Base-by-base conservation (phyloP, 2,888 invertebrate species). In the Adineta ricciae region DNA sequence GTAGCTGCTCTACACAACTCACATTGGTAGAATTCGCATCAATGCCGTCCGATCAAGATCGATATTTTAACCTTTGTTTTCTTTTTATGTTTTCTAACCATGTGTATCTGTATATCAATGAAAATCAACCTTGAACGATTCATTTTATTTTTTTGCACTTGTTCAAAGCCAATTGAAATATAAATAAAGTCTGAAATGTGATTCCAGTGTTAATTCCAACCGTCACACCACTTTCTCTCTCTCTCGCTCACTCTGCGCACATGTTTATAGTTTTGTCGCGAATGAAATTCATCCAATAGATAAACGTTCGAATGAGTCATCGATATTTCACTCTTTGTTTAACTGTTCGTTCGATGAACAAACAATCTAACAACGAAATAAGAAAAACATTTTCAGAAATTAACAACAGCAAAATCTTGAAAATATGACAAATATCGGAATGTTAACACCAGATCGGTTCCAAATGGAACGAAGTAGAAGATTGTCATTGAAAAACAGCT, bases 1-100 rank as follows among this genome's bases (percentile, higher is more conserved):
- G 94, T 94, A 27, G 93, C 93, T 27, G 89, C 92, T 86, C 90
- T 91, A 86, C 92, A 92, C 85, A 90, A 92, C 86, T 94, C 94
- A 0, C 93, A 94, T 90, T 95, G 94, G 94, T 94, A 89, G 92
- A 83, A 64, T 5, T 11, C 5, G 46, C 5, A 46, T 46, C 5
- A 8, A 46, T 46, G 5, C 11, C 46, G 46, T 46, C 24, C 56
- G 11, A 7, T 50, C 50, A 64, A 21, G 27, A 64, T 46, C 5
- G 46, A 5, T 46, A 8, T 46, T 46, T 11, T 46, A 46, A 11
- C 46, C 46, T 5, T 46, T 46, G 11, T 46, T 46, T 46, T 46
- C 46, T n/a, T n/a, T n/a, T n/a, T n/a, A n/a, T 46, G 46, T 46
- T 46, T 8, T 11, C 11, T 46, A 11, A 11, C 11, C 11, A 46